Conservation (phyloP, 2,888 invertebrate genomes). For the Arenicola marina region DNA sequence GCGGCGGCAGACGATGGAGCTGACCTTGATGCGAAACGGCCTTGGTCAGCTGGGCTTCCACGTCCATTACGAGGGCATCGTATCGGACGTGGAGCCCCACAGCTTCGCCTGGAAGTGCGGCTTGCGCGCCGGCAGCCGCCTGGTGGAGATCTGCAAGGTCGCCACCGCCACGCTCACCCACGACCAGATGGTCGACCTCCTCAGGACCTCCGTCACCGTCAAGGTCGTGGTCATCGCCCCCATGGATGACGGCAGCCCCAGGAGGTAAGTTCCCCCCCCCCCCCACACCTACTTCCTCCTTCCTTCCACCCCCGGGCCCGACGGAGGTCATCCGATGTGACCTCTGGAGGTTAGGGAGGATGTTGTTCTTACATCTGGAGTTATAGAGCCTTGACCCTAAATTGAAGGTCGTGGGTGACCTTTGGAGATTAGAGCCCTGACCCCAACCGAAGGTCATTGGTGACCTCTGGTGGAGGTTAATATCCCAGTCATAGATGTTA, state of each 20-base stretch:
- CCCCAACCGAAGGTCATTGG: too few species aligned
- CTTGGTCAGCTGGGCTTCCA: conserved; percentile 79
- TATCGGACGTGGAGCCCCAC: conserved; percentile 83
- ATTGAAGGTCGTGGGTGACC: too few species aligned
- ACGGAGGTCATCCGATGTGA: too few species aligned
- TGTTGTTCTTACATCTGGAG: too few species aligned
- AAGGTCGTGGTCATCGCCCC: conserved; percentile 83
- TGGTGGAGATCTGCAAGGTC: conserved; percentile 89
- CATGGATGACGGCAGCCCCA: conserved; percentile 70
- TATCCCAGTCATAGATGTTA: too few species aligned
- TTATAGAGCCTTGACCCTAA: too few species aligned
- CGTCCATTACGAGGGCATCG: conserved; percentile 89
- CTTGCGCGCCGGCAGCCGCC: conserved; percentile 83
- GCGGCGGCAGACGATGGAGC: conserved; percentile 78
- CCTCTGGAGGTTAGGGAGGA: too few species aligned
- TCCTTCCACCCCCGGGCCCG: too few species aligned
- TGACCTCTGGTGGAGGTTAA: too few species aligned
- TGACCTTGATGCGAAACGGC: conserved; percentile 79
- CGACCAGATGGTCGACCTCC: conserved; percentile 89
- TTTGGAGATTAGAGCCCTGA: too few species aligned
- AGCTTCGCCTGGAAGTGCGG: conserved; percentile 72
- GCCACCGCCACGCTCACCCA: conserved; percentile 87
- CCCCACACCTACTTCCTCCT: too few species aligned
- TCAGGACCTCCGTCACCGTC: conserved; percentile 86
- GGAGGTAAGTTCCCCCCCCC: conserved; percentile 59